Evolutionary conservation across 2,888 invertebrate genomes (phyloP), one percentile per base, ranked within the genome.

Genomic region (Acronicta leporina): DNA sequence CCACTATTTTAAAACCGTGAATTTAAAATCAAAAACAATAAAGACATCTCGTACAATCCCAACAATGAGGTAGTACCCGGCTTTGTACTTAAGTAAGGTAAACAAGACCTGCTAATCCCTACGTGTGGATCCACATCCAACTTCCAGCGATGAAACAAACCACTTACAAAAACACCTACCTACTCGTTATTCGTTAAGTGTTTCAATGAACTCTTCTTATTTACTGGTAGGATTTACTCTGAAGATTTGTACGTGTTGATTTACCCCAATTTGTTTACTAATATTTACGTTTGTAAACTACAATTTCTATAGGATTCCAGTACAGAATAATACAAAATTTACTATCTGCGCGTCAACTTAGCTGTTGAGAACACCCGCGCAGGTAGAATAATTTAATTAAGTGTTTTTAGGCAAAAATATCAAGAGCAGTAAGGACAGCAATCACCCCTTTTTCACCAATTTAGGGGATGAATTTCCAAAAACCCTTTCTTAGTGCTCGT

Each of bases 91-190:
- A 61, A 63, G 42, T 63, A 61, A 63, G 42, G 55, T 65, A 74
- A 72, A 68, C 73, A 79, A 81, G 83, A 85, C 81, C 80, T 77
- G 64, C 40, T 80, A 79, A 84, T 80, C 79, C 77, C 52, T 57
- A 53, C 56, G 67, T 72, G 49, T 69, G 69, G 44, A 49, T 57
- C 59, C 61, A 38, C 38, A 20, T 20, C 20, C 20, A 13, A 38
- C 38, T 38, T 38, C 7, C 48, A 33, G 44, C 52, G 54, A 27
- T 47, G 20, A 60, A 53, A 53, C 53, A 40, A 56, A 52, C 68
- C 68, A 58, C 59, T 68, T 74, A 64, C 57, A 74, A 62, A 61
- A 55, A 52, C 11, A 35, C n/a, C n/a, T 4, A 20, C 20, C 13
- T 8, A 66, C 62, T 68, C 58, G 53, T 33, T 16, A 20, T 20